Conservation (phyloP, 2,888 invertebrate genomes). For the Hirudinaria manillensis region DNA sequence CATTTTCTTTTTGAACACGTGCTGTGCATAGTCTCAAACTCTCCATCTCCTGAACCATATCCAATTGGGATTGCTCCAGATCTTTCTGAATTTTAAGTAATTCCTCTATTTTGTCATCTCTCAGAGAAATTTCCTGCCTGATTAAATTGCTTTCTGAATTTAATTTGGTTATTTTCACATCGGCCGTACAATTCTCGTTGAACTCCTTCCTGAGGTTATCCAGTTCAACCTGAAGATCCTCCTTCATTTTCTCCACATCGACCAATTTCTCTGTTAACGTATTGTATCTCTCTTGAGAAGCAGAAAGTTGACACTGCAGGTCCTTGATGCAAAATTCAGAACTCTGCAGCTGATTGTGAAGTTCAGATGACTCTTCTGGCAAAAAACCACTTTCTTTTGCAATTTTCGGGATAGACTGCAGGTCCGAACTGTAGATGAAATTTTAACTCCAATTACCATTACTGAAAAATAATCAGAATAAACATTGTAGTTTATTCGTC, state of each 20-base stretch:
- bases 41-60: too few relatives aligned
- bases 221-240: not conserved
- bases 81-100: too few relatives aligned
- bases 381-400: not conserved
- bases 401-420: not conserved
- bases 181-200: too few relatives aligned
- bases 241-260: not conserved
- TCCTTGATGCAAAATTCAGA: not conserved
- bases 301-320: not conserved
- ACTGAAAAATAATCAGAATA: not conserved
- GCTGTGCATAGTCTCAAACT: too few relatives aligned
- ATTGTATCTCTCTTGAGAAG: not conserved
- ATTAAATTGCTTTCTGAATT: not conserved
- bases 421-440: not conserved
- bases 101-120: conserved; percentile 1
- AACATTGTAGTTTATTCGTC: not conserved
- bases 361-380: not conserved
- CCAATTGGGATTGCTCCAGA: too few relatives aligned
- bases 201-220: too few relatives aligned
- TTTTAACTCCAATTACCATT: not conserved
- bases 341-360: not conserved
- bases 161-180: too few relatives aligned
- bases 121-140: not conserved
- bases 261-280: not conserved
- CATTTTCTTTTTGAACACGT: too few relatives aligned